Evolutionary conservation across 2,113 vertebrate genomes (phyloP).

Genomic region (Cololabis saira): DNA sequence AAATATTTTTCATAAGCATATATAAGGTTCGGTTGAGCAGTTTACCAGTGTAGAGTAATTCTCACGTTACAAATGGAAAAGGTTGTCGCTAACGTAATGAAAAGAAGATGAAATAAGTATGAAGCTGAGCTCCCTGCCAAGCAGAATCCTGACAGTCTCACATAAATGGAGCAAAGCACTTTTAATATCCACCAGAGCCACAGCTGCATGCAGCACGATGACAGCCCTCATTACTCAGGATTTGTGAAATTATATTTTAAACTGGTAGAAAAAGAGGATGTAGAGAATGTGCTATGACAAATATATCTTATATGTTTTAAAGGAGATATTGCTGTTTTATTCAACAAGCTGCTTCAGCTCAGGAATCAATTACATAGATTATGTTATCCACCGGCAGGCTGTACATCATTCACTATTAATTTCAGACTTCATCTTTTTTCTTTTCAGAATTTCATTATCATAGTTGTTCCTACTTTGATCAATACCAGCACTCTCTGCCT

Average conservation of each 20-base stretch:
- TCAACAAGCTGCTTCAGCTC: neutral
- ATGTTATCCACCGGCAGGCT: constrained; percentile 30
- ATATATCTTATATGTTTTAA: constrained; percentile 18
- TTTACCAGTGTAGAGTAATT: constrained; percentile 32
- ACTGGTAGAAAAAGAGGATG: constrained; percentile 5
- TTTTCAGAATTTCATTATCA: constrained; percentile 20
- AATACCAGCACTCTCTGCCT: constrained; percentile 45
- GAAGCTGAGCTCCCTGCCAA: constrained; percentile 25
- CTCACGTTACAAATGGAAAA: constrained; percentile 28
- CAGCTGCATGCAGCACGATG: constrained; percentile 49
- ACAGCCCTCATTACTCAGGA: constrained; percentile 32
- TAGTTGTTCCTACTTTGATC: constrained; percentile 51
- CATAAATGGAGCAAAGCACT: constrained; percentile 43
- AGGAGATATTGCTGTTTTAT: constrained; percentile 2
- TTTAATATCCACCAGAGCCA: constrained; percentile 37
- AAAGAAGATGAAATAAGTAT: constrained; percentile 5
- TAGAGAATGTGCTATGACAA: neutral
- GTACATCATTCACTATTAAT: constrained; percentile 13
- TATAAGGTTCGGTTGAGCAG: neutral
- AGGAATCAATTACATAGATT: constrained; percentile 36
- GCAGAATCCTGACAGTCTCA: constrained; percentile 26
- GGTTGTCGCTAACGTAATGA: constrained; percentile 18
- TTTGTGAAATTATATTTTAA: constrained; percentile 42
- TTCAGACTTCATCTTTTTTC: constrained; percentile 22
- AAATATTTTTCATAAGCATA: too few relatives aligned